Conservation (phyloP, 1,140 invertebrate genomes). For the Aphidius gifuensis region DNA sequence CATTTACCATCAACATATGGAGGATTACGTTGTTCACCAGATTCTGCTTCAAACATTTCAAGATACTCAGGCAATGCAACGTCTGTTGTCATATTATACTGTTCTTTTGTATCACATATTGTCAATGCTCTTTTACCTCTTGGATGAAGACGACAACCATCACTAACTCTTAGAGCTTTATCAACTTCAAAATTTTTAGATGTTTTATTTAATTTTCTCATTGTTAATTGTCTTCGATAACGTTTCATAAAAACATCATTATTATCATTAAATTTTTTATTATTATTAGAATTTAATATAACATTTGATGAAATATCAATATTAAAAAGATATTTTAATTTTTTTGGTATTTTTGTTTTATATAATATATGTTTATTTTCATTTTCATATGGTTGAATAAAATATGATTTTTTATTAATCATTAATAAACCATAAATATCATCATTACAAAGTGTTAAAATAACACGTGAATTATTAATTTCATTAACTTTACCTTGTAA, state of each 20-base stretch:
- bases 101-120: constrained; percentile 11
- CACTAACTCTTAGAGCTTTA: background rate
- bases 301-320: background rate
- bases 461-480: background rate
- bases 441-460: constrained; percentile 5
- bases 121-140: constrained; percentile 1
- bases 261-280: background rate
- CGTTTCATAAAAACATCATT: background rate
- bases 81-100: constrained; percentile 5
- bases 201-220: background rate
- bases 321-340: background rate
- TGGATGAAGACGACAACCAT: background rate
- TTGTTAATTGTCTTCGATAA: background rate
- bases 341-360: background rate
- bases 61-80: background rate
- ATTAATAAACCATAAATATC: constrained; percentile 5
- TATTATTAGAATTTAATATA: background rate
- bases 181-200: background rate
- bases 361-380: constrained; percentile 4
- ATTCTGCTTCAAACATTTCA: background rate
- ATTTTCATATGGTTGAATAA: constrained; percentile 2
- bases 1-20: background rate
- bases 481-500: background rate
- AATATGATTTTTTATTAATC: background rate
- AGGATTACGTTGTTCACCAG: background rate